Base-by-base conservation (phyloP, 2,113 vertebrate genomes). In the Boulengeromyrus knoepffleri region DNA sequence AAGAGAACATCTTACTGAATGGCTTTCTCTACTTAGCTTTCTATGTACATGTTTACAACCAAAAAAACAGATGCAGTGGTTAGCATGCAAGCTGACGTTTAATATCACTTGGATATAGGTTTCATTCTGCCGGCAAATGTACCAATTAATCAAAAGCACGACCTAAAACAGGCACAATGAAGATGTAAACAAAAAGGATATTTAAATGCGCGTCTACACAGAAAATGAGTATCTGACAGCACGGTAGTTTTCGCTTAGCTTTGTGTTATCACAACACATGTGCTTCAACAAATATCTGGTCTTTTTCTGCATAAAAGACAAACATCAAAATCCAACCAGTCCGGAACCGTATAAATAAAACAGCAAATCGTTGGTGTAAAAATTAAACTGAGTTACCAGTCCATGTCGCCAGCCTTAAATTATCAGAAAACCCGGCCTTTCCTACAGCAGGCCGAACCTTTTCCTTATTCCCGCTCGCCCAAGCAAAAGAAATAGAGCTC, bases 381-480 rank as follows among this genome's bases (percentile, higher is more conserved):
- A 45, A 45, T 52, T 47, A 39, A 10, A 88, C 5, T 0, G 17
- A n/a, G 12, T 90, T 88, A 90, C 90, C 90, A 88, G 19, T 90
- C 90, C 90, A 90, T 90, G 50, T 47, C 46, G 87, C 58, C 36
- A 45, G 47, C 85, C 53, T 45, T 88, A 45, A 53, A 8, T 62
- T 84, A 53, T 15, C 4, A 31, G 19, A 15, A 49, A 31, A 36
- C 17, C 47, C 24, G 24, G 46, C 66, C 4, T 39, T 70, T 31
- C 2, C 52, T 17, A 46, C 46, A 12, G 21, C 19, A 89, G 45
- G 58, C 39, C 13, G 12, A 52, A 46, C 17, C 15, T 31, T 88
- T 83, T 83, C 70, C 86, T 42, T 52, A 36, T 90, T 90, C 90
- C 90, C 90, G 90, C 90, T 90, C 90, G 86, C 31, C 86, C 45